Evolutionary conservation across 2,888 invertebrate genomes (phyloP).

Genomic region (Hemaris fuciformis): DNA sequence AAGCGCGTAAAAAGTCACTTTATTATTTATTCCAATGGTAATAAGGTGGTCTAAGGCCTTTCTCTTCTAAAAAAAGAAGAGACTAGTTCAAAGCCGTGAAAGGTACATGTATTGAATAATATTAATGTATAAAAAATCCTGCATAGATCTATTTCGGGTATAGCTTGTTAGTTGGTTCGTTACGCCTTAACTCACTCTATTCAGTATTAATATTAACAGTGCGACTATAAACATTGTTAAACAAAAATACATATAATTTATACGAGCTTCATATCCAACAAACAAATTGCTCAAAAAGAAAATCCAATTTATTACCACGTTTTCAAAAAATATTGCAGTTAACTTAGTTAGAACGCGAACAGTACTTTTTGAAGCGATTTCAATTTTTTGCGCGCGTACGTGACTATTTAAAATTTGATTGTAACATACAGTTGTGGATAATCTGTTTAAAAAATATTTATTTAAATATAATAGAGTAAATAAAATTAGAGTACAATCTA

Average conservation of each 20-base stretch:
- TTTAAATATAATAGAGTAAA: background rate
- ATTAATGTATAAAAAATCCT: too few species aligned
- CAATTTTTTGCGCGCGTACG: background rate
- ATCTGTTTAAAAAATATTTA: background rate
- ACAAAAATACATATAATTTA: background rate
- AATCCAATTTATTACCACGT: conserved; percentile 21
- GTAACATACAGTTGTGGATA: background rate
- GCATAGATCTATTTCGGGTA: too few species aligned
- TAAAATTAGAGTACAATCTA: background rate
- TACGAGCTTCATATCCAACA: background rate
- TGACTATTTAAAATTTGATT: conserved; percentile 7
- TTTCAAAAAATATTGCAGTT: conserved; percentile 17
- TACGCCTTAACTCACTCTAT: background rate
- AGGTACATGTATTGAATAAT: too few species aligned
- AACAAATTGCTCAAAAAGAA: conserved; percentile 13
- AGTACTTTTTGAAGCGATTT: conserved; percentile 12
- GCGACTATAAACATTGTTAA: background rate
- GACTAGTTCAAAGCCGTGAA: too few species aligned
- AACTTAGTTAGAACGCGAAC: conserved; percentile 15
- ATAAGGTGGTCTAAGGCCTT: too few species aligned
- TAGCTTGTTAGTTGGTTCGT: background rate
- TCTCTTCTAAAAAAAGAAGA: too few species aligned
- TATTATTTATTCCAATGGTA: too few species aligned
- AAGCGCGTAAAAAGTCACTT: too few species aligned
- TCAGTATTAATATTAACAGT: background rate